Base-by-base conservation (phyloP, 1,140 invertebrate species). In the Platyura marginata region DNA sequence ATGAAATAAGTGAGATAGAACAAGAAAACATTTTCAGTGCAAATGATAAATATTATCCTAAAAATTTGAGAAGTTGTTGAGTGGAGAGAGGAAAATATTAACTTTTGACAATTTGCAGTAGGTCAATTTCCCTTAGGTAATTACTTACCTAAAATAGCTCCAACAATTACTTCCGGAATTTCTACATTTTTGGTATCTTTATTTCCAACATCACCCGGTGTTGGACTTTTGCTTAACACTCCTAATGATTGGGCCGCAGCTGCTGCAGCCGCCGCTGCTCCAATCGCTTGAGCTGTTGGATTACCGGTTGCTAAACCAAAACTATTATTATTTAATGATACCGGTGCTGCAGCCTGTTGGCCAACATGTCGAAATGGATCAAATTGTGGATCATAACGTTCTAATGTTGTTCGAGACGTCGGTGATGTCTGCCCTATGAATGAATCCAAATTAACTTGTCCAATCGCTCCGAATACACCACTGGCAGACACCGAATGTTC, bases 101-200 rank as follows among this genome's bases (percentile, higher is more conserved):
- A n/a, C n/a, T n/a, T n/a, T n/a, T n/a, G n/a, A n/a, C n/a, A n/a
- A n/a, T n/a, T n/a, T n/a, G n/a, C n/a, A n/a, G n/a, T n/a, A n/a
- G n/a, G n/a, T n/a, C n/a, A n/a, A n/a, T n/a, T n/a, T n/a, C n/a
- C n/a, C n/a, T n/a, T n/a, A n/a, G n/a, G 13, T 29, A 8, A 13
- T 29, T 20, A 63, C 65, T 63, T 59, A 69, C 87, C 92, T 63
- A 97, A 72, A 59, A 97, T 93, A 57, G 91, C 92, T 57, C 92
- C 92, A 55, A 96, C 90, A 66, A 96, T 92, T 67, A 81, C 75
- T 71, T 85, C 93, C 44, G 89, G 77, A 62, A 96, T 90, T 74
- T 94, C 87, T 58, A 90, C 77, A 71, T 89, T 87, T 64, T 85
- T 85, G 59, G 71, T 75, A 69, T 77, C 77, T 71, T 81, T 81